Conservation (phyloP, 2,113 vertebrate genomes). For the Morone saxatilis region DNA sequence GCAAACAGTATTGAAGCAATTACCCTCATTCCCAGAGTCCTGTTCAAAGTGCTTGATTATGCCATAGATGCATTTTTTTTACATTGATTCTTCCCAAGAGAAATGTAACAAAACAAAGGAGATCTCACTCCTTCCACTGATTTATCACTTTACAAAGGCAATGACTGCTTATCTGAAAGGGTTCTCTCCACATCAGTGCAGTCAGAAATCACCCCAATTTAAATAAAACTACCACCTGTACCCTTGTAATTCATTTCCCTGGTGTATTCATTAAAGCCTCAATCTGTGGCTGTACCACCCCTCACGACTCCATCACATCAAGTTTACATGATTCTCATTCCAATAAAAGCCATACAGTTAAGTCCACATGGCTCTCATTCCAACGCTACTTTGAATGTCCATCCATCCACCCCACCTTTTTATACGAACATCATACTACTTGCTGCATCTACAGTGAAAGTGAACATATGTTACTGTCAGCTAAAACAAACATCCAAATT, state of each 20-base stretch:
- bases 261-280: constrained; percentile 27
- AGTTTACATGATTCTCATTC: constrained; percentile 13
- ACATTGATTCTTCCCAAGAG: constrained; percentile 28
- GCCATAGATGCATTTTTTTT: constrained; percentile 18
- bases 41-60: constrained; percentile 42
- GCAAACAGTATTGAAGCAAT: constrained; percentile 41
- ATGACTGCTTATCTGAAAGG: constrained; percentile 7
- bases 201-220: constrained; percentile 3
- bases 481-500: background rate
- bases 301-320: background rate
- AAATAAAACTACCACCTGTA: background rate
- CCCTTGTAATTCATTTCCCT: background rate
- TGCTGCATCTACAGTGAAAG: background rate
- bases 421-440: background rate
- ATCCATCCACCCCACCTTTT: background rate
- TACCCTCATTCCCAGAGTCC: constrained; percentile 19
- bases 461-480: background rate
- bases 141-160: constrained; percentile 2
- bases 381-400: background rate
- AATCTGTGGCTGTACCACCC: background rate
- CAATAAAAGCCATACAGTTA: too few species aligned
- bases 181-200: background rate
- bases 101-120: constrained; percentile 18
- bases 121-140: background rate
- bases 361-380: too few species aligned